Conservation (phyloP, 2,797 vertebrate species). For the Balearica regulorum region DNA sequence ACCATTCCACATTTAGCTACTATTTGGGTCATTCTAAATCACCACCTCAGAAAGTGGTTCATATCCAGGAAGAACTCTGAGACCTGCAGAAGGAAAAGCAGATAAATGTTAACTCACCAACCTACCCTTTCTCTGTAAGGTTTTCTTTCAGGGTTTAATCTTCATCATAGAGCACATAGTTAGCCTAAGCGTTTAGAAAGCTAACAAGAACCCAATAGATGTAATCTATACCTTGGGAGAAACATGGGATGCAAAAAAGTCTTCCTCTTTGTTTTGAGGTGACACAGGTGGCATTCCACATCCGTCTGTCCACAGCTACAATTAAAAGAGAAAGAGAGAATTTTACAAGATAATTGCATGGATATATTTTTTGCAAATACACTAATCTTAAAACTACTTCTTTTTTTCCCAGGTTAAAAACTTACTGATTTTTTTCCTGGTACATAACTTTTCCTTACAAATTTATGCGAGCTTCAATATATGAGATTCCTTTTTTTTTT, state of each 20-base stretch:
- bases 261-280: conserved; percentile 84
- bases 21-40: background rate
- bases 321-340: background rate
- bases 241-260: conserved; percentile 89
- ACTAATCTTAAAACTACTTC: background rate
- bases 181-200: background rate
- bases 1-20: background rate
- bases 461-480: background rate
- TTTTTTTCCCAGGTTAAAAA: background rate
- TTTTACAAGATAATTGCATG: background rate
- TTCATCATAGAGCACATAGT: background rate
- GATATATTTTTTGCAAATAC: background rate
- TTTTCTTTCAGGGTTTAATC: background rate
- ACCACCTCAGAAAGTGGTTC: background rate
- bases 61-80: background rate
- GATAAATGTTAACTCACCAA: background rate
- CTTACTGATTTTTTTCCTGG: background rate
- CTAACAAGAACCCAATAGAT: background rate
- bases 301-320: conserved; percentile 90
- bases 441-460: background rate
- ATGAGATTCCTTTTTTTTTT: background rate
- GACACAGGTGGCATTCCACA: conserved; percentile 66
- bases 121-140: background rate
- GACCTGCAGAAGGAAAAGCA: background rate
- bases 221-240: conserved; percentile 62